phyloP scores from a whole-genome alignment of 2,113 vertebrate species.

The Sisor rabdophorus region DNA sequence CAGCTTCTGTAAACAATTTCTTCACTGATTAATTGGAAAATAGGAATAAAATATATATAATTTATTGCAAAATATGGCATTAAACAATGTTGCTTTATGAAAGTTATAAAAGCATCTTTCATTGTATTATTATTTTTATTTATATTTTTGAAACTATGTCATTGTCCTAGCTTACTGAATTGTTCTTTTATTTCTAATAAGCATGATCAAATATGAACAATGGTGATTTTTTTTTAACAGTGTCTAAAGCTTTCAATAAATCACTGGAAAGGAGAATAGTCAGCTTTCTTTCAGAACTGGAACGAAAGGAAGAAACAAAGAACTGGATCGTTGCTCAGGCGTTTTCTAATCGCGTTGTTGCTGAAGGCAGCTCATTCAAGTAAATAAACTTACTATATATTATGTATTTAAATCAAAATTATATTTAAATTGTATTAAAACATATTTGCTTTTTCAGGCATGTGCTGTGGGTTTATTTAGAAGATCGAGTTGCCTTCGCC shows the following conservation, averaged over 20 bases:
- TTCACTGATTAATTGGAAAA: not conserved
- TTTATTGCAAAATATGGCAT: not conserved
- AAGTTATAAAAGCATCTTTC: not conserved
- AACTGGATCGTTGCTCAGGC: conserved; percentile 46
- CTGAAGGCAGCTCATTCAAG: conserved; percentile 50
- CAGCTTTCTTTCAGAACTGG: conserved; percentile 25
- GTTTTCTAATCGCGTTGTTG: conserved; percentile 32
- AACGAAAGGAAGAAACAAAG: conserved; percentile 14
- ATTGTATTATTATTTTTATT: not conserved
- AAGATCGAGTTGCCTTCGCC: conserved; percentile 42
- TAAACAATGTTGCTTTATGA: not conserved
- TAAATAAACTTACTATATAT: conserved; percentile 1
- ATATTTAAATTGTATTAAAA: not conserved
- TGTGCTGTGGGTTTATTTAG: conserved; percentile 48
- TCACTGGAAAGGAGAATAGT: conserved; percentile 36
- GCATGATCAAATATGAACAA: not conserved
- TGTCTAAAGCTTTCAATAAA: conserved; percentile 35
- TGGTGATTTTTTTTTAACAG: conserved; percentile 25
- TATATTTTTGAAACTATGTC: not conserved
- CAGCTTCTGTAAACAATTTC: not conserved
- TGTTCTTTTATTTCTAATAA: not conserved
- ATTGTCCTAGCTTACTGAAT: too few species aligned
- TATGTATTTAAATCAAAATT: not conserved
- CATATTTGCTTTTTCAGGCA: conserved; percentile 30
- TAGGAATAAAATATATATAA: too few species aligned